These are phyloP conservation scores for Hemiscyllium ocellatum DNA, from an alignment of 2,113 vertebrate species.

Conservation along the genomic window DNA sequence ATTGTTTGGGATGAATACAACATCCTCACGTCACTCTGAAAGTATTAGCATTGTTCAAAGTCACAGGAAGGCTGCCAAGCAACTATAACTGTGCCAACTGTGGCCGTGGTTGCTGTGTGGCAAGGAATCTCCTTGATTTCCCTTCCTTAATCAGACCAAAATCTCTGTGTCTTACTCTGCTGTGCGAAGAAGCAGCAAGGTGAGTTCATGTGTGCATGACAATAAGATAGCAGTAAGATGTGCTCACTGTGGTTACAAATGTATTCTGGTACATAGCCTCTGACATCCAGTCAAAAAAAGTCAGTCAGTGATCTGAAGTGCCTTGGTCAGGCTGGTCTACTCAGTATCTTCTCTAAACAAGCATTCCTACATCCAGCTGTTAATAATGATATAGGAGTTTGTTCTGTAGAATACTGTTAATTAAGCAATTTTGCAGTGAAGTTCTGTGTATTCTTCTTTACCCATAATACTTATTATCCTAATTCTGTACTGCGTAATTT, in stretches of 20 bases:
- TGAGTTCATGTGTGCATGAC: background rate
- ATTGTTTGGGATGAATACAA: background rate
- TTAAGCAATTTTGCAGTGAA: conserved; percentile 37
- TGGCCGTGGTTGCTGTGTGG: background rate
- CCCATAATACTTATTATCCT: conserved; percentile 31
- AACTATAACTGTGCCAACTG: background rate
- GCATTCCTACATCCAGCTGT: conserved; percentile 28
- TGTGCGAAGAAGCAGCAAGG: background rate
- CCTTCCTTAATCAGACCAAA: background rate
- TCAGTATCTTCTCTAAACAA: background rate
- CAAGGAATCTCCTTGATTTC: background rate
- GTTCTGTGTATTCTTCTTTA: conserved; percentile 29
- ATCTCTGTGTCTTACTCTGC: background rate
- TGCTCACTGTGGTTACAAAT: background rate
- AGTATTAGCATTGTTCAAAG: background rate
- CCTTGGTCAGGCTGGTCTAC: background rate
- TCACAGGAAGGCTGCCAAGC: background rate
- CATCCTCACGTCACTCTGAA: background rate
- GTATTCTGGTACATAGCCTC: background rate
- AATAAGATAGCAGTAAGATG: background rate
- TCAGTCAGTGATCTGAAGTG: background rate
- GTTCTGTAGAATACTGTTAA: conserved; percentile 20
- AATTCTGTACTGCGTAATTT: conserved; percentile 36
- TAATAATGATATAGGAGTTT: conserved; percentile 33
- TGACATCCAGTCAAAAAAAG: background rate